Conservation (phyloP, 1,140 invertebrate species). For the Acromyrmex echinatior region DNA sequence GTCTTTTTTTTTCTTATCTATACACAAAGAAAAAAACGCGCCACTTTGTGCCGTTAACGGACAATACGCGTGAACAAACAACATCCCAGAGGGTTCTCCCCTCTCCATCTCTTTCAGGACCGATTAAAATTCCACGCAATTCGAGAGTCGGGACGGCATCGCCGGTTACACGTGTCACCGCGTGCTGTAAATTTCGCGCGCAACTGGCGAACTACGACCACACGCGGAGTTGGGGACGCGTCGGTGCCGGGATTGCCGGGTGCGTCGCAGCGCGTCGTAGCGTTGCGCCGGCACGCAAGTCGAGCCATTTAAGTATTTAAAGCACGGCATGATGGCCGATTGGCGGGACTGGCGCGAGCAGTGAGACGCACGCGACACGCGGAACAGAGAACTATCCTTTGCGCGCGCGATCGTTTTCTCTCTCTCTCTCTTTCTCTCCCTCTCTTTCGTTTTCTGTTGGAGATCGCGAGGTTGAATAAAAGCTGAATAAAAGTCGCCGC, state of each 20-base stretch:
- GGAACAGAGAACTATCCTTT: background rate
- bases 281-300: background rate
- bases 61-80: background rate
- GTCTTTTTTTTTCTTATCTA: background rate
- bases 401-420: no score
- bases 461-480: constrained; percentile 9
- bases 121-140: background rate
- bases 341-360: constrained; percentile 82
- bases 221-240: background rate
- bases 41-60: background rate
- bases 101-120: background rate
- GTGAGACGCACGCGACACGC: background rate
- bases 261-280: background rate
- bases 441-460: no score
- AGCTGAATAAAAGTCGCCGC: background rate
- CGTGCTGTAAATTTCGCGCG: constrained; percentile 27
- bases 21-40: constrained; percentile 35
- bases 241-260: no score
- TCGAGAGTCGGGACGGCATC: background rate
- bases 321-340: constrained; percentile 83
- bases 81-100: background rate
- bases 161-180: background rate
- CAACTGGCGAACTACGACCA: background rate
- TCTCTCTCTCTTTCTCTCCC: no score
- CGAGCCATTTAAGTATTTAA: constrained; percentile 81